Evolutionary conservation across 1,140 invertebrate genomes (phyloP), one percentile per base, ranked within the genome.

Genomic region (Lucilia sericata): DNA sequence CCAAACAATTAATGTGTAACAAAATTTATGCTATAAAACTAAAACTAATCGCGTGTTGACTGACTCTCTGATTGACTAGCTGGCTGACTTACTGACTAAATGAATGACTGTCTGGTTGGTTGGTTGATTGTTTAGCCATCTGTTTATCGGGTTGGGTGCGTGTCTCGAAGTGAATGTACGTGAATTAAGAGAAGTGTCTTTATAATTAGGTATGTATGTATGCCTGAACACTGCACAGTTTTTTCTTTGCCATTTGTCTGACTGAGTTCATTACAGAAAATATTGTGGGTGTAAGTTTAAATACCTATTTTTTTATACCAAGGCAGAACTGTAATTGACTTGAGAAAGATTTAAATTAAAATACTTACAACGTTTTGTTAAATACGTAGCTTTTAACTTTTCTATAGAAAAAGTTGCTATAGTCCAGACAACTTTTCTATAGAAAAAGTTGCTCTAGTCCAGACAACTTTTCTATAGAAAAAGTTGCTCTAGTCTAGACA

Each of bases 41-140:
- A 60, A 55, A 55, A 60, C n/a, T 60, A n/a, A 60, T 60, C 55
- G 55, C 55, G 55, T 60, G 55, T 17, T 60, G 55, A 60, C 55
- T 60, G 55, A 60, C 55, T 60, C n/a, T n/a, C 17, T 60, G 55
- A 60, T n/a, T 60, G 55, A 60, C n/a, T 30, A 30, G 25, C 25
- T 30, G 25, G 1, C 25, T 60, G 42, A 42, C 42, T 42, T 7
- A 42, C 42, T 42, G 10, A 42, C 5, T 42, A n/a, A 60, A 17
- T 7, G 55, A 60, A 13, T 60, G 14, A 14, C 55, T 60, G 55
- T 14, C 14, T 60, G 55, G 14, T 60, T 60, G 14, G 55, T n/a
- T 60, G 55, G 12, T n/a, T 60, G 14, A 60, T 60, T 60, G 55
- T 60, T 60, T 60, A 7, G 55, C 14, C 55, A 60, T 60, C 55